phyloP scores from a whole-genome alignment of 2,113 vertebrate genomes.

The Halcyon senegalensis region DNA sequence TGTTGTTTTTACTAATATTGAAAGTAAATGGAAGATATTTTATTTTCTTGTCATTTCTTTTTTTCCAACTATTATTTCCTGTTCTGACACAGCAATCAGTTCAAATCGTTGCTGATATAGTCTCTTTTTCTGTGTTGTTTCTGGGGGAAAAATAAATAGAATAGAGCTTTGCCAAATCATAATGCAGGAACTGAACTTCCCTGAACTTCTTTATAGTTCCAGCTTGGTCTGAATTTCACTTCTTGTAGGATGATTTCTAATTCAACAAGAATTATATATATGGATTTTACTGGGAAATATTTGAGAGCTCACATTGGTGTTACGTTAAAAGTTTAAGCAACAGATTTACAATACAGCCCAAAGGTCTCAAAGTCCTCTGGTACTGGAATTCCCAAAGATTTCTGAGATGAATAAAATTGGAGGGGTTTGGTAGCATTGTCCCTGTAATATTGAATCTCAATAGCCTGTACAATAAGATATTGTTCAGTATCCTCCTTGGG shows the following conservation, averaged over 20 bases:
- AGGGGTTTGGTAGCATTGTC: constrained; percentile 1
- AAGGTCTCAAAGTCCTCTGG: constrained; percentile 11
- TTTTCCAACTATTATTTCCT: neutral
- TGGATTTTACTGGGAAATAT: neutral
- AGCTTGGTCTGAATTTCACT: constrained; percentile 17
- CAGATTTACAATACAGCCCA: constrained; percentile 2
- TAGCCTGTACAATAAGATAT: constrained; percentile 35
- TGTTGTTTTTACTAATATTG: neutral
- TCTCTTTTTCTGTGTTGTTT: neutral
- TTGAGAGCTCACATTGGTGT: neutral
- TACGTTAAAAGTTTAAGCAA: neutral
- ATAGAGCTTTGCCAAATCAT: neutral
- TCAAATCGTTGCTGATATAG: neutral
- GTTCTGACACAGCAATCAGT: neutral
- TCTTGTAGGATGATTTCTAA: neutral
- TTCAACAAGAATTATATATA: neutral
- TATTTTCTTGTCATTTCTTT: neutral
- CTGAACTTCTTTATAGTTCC: neutral
- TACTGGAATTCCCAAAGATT: constrained; percentile 10
- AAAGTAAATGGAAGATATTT: neutral
- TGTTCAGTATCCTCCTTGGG: constrained; percentile 47
- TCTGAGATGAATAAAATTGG: neutral
- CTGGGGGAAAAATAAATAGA: neutral
- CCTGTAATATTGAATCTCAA: constrained; percentile 28
- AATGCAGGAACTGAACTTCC: constrained; percentile 18